Percentiles rank a stretch among this genome's conserved stretches.
Evolutionary conservation across 2,797 vertebrate species (phyloP).

Genomic region (Simalia tracyae): DNA sequence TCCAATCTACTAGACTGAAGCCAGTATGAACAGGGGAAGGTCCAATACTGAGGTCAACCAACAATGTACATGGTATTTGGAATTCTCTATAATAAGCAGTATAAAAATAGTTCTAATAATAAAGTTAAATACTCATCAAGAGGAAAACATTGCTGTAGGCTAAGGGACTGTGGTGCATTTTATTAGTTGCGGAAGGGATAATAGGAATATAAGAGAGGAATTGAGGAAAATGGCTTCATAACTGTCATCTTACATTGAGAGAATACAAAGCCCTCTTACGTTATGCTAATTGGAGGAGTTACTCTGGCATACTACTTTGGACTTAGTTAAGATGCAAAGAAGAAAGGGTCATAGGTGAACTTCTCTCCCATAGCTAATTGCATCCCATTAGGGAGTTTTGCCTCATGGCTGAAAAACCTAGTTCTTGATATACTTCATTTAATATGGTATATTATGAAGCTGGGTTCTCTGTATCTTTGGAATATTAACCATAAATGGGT

Average conservation of each 20-base stretch:
- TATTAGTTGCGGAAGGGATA: not conserved
- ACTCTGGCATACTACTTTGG: not conserved
- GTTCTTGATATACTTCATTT: not conserved
- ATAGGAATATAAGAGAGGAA: not conserved
- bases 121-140: not conserved
- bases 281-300: not conserved
- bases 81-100: too few relatives aligned
- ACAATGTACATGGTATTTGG: too few relatives aligned
- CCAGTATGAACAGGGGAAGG: not conserved
- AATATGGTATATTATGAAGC: not conserved
- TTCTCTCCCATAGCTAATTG: not conserved
- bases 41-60: too few relatives aligned
- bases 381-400: not conserved
- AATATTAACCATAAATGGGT: conserved; percentile 1
- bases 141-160: not conserved
- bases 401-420: not conserved
- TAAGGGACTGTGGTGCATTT: not conserved
- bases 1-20: not conserved
- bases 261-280: not conserved
- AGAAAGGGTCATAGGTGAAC: not conserved
- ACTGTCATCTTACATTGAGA: not conserved
- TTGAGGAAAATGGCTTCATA: not conserved
- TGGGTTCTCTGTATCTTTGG: not conserved
- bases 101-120: not conserved
- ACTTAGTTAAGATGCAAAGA: not conserved